These are phyloP conservation scores for Glaucomys volans DNA, from an alignment of 2,113 vertebrate species.

Conservation along the genomic window DNA sequence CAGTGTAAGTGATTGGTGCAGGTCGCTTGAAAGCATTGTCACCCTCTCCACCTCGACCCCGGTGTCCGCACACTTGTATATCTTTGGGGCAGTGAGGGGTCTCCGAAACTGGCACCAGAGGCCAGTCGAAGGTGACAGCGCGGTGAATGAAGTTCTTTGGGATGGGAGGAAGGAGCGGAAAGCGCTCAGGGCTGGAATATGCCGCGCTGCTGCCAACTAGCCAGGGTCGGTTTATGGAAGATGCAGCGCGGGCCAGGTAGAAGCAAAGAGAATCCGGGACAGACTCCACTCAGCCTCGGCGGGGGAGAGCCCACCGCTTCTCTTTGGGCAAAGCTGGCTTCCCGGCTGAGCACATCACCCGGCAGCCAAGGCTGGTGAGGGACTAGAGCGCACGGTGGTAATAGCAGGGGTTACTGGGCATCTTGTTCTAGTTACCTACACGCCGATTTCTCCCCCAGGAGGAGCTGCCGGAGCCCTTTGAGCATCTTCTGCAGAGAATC, in stretches of 20 bases:
- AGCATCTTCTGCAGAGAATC: constrained; percentile 95
- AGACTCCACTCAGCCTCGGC: fast-evolving
- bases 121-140: not conserved
- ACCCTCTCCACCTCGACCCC: not conserved
- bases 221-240: not conserved
- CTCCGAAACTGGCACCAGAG: not conserved
- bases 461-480: constrained; percentile 89
- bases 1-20: too few species aligned
- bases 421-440: not conserved
- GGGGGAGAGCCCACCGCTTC: not conserved
- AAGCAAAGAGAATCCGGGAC: fast-evolving
- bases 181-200: not conserved
- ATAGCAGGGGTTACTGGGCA: not conserved
- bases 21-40: not conserved
- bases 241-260: not conserved
- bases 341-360: not conserved
- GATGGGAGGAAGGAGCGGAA: not conserved
- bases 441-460: constrained; percentile 76
- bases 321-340: fast-evolving
- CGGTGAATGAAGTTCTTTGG: too few species aligned
- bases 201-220: not conserved
- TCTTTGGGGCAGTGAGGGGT: not conserved
- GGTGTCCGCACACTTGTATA: not conserved
- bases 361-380: fast-evolving
- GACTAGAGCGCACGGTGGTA: not conserved